A percentile compares a stretch with the other conserved stretches of the same genome.
These are phyloP conservation scores for Sebastes iracundus DNA, from an alignment of 2,797 vertebrate genomes.

Conservation along the genomic window DNA sequence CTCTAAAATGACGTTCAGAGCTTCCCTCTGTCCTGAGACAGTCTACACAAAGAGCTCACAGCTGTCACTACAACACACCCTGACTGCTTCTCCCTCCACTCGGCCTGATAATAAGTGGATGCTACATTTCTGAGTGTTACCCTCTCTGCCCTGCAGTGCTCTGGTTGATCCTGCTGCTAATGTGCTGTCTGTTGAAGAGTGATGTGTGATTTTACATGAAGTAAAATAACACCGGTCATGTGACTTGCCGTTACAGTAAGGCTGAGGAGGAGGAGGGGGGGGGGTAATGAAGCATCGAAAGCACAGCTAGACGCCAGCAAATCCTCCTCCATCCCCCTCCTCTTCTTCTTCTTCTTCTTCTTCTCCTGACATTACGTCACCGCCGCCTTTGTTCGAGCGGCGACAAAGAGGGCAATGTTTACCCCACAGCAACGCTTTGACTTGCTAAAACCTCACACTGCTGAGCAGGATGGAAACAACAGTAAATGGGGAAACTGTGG, in stretches of 20 bases:
- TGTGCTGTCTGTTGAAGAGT: neutral
- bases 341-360: slow-evolving; percentile 1
- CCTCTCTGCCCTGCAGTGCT: neutral
- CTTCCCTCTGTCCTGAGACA: neutral
- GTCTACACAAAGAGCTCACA: slow-evolving; percentile 1
- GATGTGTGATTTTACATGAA: slow-evolving; percentile 1
- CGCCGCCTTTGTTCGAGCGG: slow-evolving; percentile 70
- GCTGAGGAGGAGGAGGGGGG: neutral
- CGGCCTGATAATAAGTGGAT: slow-evolving; percentile 21
- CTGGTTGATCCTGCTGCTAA: neutral
- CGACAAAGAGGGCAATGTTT: slow-evolving; percentile 82
- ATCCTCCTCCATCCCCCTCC: slow-evolving; percentile 29
- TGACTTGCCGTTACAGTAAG: slow-evolving; percentile 30
- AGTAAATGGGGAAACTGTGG: neutral
- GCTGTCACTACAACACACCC: slow-evolving; percentile 10
- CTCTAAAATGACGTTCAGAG: neutral
- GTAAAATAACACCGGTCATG: slow-evolving; percentile 17
- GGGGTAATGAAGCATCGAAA: neutral
- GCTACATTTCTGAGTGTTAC: slow-evolving; percentile 40
- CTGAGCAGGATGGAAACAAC: slow-evolving; percentile 15
- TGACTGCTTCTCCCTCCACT: neutral
- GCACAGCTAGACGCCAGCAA: slow-evolving; percentile 9
- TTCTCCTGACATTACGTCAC: slow-evolving; percentile 70
- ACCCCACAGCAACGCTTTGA: slow-evolving; percentile 49
- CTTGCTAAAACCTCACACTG: slow-evolving; percentile 35